Base-by-base conservation (phyloP, 2,888 invertebrate genomes). In the Muscina levida region DNA sequence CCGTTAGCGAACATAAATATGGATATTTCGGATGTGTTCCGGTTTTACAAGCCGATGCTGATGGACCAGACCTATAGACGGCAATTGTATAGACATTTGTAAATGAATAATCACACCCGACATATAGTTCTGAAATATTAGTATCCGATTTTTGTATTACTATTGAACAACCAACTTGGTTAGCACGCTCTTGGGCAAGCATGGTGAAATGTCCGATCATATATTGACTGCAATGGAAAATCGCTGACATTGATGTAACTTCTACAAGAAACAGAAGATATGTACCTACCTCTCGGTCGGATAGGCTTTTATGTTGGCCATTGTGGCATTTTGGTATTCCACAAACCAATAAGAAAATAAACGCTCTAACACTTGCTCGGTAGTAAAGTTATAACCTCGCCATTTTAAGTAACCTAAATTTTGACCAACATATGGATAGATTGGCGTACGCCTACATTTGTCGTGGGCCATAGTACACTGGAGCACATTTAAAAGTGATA, bases 391-490 rank as follows among this genome's bases (percentile, higher is more conserved):
- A 17, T 37, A 39, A 5, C 17, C 37, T 1, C 10, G 2, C 62
- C 62, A 62, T 11, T 42, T 19, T n/a, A 62, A 22, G 42, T 15
- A 62, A 15, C 85, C 88, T 57, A 87, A 74, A 70, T 89, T 88
- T 82, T 88, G 88, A 1, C 88, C 88, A 6, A 86, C 75, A 80
- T 79, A 85, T 1, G 66, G 44, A 72, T 85, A 88, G 4, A 39
- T 46, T 0, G 78, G 79, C 3, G 88, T 89, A 5, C 84, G 86
- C 78, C 59, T 88, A 79, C 89, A 88, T 0, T 39, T 62, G n/a
- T 88, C 88, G 71, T 87, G 88, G 0, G 42, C 8, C 83, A 85
- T 85, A 37, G 59, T 0, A n/a, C 89, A 89, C 31, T 84, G 85
- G 22, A 62, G 83, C 0, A 85, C 87, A 67, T 88, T 87, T 1